A percentile compares a stretch with the other conserved stretches of the same genome.
Conservation (phyloP, 2,797 vertebrate species). For the Coreius guichenoti region DNA sequence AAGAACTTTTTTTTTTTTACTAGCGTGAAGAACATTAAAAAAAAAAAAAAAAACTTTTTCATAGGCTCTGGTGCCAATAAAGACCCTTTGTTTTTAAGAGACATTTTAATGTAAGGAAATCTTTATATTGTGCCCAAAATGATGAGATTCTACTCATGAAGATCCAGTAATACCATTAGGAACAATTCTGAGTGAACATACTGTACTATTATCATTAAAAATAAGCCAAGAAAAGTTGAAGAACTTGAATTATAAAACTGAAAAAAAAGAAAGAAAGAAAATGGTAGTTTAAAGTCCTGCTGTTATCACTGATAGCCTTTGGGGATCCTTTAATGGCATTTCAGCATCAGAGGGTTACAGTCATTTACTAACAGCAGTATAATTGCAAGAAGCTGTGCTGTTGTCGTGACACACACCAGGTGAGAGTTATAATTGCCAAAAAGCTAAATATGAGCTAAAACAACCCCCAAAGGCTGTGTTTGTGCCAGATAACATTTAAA, state of each 20-base stretch:
- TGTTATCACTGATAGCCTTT: conserved; percentile 26
- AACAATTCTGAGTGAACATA: not conserved
- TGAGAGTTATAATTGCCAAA: conserved; percentile 60
- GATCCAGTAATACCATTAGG: not conserved
- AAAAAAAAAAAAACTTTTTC: not conserved
- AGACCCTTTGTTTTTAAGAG: not conserved
- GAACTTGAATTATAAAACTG: not conserved
- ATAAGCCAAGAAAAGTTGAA: conserved; percentile 16
- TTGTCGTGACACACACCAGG: conserved; percentile 55
- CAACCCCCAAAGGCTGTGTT: conserved; percentile 46
- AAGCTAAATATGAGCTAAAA: conserved; percentile 51
- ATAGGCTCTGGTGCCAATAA: not conserved
- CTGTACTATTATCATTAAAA: not conserved
- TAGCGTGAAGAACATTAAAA: not conserved
- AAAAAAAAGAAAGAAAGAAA: not conserved
- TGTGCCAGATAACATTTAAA: conserved; percentile 32
- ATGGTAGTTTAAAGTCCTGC: conserved; percentile 9
- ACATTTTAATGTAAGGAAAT: not conserved
- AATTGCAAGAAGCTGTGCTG: conserved; percentile 54
- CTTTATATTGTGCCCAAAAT: not conserved
- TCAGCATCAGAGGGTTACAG: conserved; percentile 41
- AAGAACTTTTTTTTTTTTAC: not conserved
- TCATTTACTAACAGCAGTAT: conserved; percentile 49
- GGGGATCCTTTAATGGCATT: conserved; percentile 49
- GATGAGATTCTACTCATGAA: not conserved